A percentile compares a stretch with the other conserved stretches of the same genome.
Evolutionary conservation across 92 coral and sea anemone species (phyloP).

Genomic region (Palythoa grandiflora): DNA sequence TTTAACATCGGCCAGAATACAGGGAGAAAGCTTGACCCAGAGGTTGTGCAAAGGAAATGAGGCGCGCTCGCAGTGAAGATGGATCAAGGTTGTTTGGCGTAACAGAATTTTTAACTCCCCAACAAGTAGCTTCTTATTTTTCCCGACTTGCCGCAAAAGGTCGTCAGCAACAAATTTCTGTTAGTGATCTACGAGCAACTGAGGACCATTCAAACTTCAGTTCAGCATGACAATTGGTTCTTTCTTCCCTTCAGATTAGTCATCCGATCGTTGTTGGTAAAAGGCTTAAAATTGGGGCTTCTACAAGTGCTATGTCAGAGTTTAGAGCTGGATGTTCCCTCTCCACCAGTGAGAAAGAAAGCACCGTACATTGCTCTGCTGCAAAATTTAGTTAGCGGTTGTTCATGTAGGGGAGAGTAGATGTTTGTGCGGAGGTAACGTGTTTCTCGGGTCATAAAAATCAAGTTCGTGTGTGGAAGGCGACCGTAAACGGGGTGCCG

Average conservation of each 20-base stretch:
- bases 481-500: no score
- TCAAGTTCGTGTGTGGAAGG: no score
- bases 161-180: neutral
- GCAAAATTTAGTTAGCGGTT: no score
- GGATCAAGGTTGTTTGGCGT: no score
- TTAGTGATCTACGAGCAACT: neutral
- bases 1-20: neutral
- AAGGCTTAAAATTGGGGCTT: neutral
- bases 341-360: neutral
- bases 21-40: neutral
- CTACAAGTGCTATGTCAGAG: neutral
- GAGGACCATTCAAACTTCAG: neutral
- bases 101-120: no score
- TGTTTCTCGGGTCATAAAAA: no score
- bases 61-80: neutral
- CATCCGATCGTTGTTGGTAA: neutral
- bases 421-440: no score
- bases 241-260: neutral
- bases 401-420: no score
- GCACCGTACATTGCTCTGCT: neutral
- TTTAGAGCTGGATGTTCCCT: neutral
- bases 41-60: neutral
- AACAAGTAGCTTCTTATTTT: no score
- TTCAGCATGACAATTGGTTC: neutral
- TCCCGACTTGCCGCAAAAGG: no score